phyloP scores from a whole-genome alignment of 2,797 vertebrate genomes.

The Molossus molossus region DNA sequence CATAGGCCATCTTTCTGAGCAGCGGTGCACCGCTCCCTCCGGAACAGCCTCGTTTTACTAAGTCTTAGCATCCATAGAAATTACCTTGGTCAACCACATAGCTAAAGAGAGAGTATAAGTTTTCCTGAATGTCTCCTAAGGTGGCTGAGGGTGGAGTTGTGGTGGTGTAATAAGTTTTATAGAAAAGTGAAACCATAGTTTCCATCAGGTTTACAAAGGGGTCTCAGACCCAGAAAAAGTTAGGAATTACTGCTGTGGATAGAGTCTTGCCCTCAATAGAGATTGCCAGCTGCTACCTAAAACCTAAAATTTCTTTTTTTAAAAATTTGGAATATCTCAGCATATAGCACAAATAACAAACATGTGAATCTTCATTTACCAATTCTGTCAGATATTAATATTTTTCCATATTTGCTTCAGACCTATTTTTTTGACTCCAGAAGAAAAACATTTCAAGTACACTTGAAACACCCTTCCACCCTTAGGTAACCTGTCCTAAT shows the following conservation, averaged over 20 bases:
- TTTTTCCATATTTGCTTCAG: constrained; percentile 53
- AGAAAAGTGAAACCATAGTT: background rate
- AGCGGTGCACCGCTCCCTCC: background rate
- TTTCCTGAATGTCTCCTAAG: background rate
- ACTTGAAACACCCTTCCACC: background rate
- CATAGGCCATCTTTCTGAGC: background rate
- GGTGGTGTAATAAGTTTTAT: background rate
- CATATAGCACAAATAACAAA: constrained; percentile 16
- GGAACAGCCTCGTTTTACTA: background rate
- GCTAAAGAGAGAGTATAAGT: background rate
- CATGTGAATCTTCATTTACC: background rate
- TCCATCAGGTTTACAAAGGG: background rate
- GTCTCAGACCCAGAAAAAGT: background rate
- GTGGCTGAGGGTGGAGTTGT: background rate
- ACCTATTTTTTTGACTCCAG: background rate
- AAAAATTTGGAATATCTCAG: background rate
- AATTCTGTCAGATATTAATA: constrained; percentile 43
- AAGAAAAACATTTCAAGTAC: constrained; percentile 28
- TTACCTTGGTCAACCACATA: background rate
- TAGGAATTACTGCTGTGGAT: background rate
- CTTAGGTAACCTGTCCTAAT: background rate
- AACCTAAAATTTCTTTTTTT: constrained; percentile 31
- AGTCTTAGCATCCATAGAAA: background rate
- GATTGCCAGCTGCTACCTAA: constrained; percentile 1
- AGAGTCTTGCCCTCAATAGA: background rate